Evolutionary conservation across 2,113 vertebrate species (phyloP), one percentile per base, ranked within the genome.

Genomic region (Antechinus flavipes): DNA sequence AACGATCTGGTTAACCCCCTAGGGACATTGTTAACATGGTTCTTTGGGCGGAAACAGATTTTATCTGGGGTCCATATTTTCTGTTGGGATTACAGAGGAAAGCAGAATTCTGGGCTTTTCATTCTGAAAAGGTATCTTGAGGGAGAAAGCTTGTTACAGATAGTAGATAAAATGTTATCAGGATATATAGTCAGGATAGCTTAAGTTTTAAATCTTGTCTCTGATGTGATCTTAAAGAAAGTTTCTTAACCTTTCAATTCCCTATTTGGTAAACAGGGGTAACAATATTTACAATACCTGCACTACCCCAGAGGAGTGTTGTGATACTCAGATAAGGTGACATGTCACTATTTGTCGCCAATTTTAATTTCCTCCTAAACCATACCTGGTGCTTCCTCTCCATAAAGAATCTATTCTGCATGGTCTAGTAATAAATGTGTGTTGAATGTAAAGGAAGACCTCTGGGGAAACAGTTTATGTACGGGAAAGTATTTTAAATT

Each of bases 1-100:
- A 54, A 92, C 49, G 49, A 93, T 54, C 92, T 96, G 94, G 94
- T 95, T 94, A 46, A 46, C 95, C 95, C 53, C 55, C 25, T 22
- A 8, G 68, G 68, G 68, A 42, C 68, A 42, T 84, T 23, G 35
- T 84, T 84, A 84, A 84, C 68, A 84, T 7, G 68, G 14, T 84
- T 84, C 6, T 84, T 84, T 84, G 68, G 19, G n/a, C 27, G 16
- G n/a, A 42, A 2, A 2, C 68, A 84, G 68, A 84, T 42, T 84
- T 84, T 84, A 84, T 42, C 68, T 84, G 68, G 68, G 42, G n/a
- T 84, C 19, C 68, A 84, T 84, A 42, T 42, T 84, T 84, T 84
- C 16, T 84, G 2, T 23, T 84, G 68, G 35, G n/a, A 35, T 61
- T 12, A 35, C 30, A 35, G 30, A 4, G 30, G 11, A 68, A n/a